Conservation (phyloP, 2,888 invertebrate species). For the Baccha elongata region DNA sequence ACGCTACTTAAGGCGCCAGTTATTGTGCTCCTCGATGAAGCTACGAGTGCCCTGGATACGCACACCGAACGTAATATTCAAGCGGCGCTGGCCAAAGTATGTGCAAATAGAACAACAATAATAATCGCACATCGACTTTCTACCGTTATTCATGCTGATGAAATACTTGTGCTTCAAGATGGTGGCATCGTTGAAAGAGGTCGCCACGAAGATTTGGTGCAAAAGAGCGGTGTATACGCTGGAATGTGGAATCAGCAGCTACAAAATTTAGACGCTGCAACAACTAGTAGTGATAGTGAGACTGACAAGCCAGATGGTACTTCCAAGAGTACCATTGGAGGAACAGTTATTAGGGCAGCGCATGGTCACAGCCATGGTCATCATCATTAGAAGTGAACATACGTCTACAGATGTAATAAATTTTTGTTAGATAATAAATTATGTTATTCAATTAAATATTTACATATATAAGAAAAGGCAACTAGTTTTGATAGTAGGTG, state of each 20-base stretch:
- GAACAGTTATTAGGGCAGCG: constrained; percentile 3
- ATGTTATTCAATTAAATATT: constrained; percentile 30
- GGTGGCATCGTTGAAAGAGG: constrained; percentile 96
- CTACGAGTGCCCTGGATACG: constrained; percentile 97
- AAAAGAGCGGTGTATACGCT: constrained; percentile 89
- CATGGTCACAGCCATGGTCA: constrained; percentile 24
- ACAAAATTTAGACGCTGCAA: constrained; percentile 78
- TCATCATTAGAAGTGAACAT: constrained; percentile 10
- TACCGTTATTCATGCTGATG: constrained; percentile 96
- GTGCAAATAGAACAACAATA: constrained; percentile 94
- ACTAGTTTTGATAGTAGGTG: constrained; percentile 13
- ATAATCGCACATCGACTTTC: constrained; percentile 97
- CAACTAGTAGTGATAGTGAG: constrained; percentile 63
- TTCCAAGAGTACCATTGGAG: constrained; percentile 9
- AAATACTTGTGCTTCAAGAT: constrained; percentile 95
- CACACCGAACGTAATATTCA: constrained; percentile 97
- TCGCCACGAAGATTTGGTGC: constrained; percentile 88
- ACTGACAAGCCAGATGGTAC: constrained; percentile 33
- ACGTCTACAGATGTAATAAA: constrained; percentile 20
- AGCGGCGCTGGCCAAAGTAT: constrained; percentile 92
- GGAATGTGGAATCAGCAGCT: constrained; percentile 97
- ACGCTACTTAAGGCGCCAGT: constrained; percentile 96
- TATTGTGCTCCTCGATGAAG: constrained; percentile 96
- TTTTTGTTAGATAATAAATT: constrained; percentile 46
- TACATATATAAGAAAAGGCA: constrained; percentile 15